phyloP scores from a whole-genome alignment of 2,113 vertebrate genomes.

The Oriolus oriolus region DNA sequence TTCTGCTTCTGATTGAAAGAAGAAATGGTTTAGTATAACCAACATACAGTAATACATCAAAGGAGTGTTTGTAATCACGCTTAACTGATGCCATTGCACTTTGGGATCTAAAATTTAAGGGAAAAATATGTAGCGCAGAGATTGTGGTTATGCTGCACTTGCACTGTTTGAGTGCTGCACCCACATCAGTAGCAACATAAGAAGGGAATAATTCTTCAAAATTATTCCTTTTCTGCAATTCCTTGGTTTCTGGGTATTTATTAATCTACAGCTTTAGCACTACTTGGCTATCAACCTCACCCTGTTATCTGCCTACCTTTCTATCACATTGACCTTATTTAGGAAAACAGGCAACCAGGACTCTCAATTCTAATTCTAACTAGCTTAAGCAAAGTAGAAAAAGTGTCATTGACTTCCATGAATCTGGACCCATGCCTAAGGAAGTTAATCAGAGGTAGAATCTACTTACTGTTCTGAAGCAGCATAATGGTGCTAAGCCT shows the following conservation, averaged over 20 bases:
- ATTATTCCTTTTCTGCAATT: background rate
- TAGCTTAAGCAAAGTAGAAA: background rate
- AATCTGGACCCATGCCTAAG: background rate
- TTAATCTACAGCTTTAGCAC: background rate
- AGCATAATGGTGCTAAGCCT: background rate
- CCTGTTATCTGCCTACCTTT: background rate
- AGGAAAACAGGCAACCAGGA: background rate
- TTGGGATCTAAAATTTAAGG: background rate
- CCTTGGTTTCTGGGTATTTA: background rate
- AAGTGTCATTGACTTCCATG: background rate
- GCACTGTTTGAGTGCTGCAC: background rate
- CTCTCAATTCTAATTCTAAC: background rate
- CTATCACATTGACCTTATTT: background rate
- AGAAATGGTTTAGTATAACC: background rate
- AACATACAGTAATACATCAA: background rate
- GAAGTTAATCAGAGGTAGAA: background rate
- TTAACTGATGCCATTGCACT: background rate
- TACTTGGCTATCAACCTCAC: background rate
- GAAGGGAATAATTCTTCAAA: background rate
- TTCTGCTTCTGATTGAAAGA: background rate
- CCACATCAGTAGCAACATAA: background rate
- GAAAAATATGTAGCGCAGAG: background rate
- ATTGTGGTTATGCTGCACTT: background rate
- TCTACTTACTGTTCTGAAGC: background rate
- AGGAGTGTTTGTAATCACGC: background rate